Evolutionary conservation across 2,113 vertebrate genomes (phyloP).

Genomic region (Gallinago paraguaiae): DNA sequence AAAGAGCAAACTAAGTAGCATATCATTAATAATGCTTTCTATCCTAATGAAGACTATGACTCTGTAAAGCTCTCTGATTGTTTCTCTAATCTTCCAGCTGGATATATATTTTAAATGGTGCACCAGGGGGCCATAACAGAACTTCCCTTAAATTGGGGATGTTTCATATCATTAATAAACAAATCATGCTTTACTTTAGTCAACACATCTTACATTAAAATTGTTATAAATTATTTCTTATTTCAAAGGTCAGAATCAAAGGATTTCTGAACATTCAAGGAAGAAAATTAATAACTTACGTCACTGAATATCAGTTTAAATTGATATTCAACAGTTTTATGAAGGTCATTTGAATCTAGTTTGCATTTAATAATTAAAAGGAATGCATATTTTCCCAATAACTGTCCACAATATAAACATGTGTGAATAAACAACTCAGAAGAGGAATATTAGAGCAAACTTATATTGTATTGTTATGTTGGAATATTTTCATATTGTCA

Average conservation of each 20-base stretch:
- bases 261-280: not conserved
- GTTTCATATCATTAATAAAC: not conserved
- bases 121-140: not conserved
- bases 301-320: not conserved
- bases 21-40: not conserved
- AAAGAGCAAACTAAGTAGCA: not conserved
- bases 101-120: not conserved
- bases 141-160: not conserved
- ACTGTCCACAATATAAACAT: not conserved
- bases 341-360: not conserved
- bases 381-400: not conserved
- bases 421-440: not conserved
- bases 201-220: not conserved
- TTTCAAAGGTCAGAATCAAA: not conserved
- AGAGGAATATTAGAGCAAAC: not conserved
- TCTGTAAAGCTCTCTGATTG: not conserved
- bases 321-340: not conserved
- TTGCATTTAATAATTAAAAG: not conserved
- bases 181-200: not conserved
- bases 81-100: not conserved
- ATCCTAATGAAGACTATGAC: not conserved
- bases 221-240: not conserved
- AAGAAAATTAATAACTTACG: not conserved
- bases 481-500: not conserved
- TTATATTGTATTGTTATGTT: accelerated